Evolutionary conservation across 2,113 vertebrate species (phyloP).

Genomic region (Pan troglodytes): NHGRI_mPanTro3-v2.1_pri NC_072421.2:102047501-102048000

Average conservation of each 20-base stretch:
- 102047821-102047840: not conserved
- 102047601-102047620: not conserved
- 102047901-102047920: not conserved
- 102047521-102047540: not conserved
- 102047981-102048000: not conserved
- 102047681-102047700: not conserved
- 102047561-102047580: slow-evolving; percentile 20
- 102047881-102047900: not conserved
- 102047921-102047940: not conserved
- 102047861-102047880: not conserved
- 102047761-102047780: not conserved
- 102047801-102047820: slow-evolving; percentile 1
- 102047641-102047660: not conserved
- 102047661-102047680: slow-evolving; percentile 9
- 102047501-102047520: not conserved
- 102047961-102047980: not conserved
- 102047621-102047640: not conserved
- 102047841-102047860: not conserved
- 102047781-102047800: not conserved
- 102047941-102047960: not conserved
- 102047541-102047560: not conserved
- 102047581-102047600: slow-evolving; percentile 16
- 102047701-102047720: slow-evolving; percentile 26
- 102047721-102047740: slow-evolving; percentile 26
- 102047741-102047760: not conserved